phyloP scores from a whole-genome alignment of 2,113 vertebrate genomes.

The Equus przewalskii region DNA sequence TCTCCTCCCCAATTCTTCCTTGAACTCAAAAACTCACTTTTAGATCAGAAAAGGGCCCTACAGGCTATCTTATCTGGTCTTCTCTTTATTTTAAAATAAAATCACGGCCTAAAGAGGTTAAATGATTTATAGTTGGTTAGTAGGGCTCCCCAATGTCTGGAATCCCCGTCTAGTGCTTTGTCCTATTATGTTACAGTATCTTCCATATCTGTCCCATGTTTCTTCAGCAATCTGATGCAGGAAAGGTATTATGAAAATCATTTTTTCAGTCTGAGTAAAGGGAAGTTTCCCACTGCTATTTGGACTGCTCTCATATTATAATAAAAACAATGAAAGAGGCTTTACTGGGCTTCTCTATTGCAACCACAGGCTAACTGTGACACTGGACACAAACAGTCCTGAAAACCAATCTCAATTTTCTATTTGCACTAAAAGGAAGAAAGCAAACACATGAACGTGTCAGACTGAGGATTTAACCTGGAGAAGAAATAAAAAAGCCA shows the following conservation, averaged over 20 bases:
- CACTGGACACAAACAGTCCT: constrained; percentile 34
- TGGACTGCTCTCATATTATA: background rate
- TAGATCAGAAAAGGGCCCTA: background rate
- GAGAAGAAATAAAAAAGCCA: constrained; percentile 62
- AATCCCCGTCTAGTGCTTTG: background rate
- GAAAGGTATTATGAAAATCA: background rate
- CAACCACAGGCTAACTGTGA: constrained; percentile 16
- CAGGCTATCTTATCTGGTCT: background rate
- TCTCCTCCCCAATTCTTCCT: background rate
- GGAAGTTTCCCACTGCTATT: background rate
- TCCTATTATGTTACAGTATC: background rate
- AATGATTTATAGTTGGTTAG: background rate
- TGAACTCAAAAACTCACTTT: constrained; percentile 24
- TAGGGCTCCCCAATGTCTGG: background rate
- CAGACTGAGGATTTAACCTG: constrained; percentile 36
- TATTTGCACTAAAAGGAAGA: constrained; percentile 70
- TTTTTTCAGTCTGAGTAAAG: background rate
- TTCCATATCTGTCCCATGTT: background rate
- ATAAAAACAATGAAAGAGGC: constrained; percentile 43
- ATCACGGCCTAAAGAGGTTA: background rate
- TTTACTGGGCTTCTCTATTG: constrained; percentile 20
- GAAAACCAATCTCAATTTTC: constrained; percentile 59
- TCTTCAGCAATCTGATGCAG: background rate
- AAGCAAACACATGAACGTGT: constrained; percentile 56
- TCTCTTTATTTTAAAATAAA: constrained; percentile 36